Conservation (phyloP, 2,888 invertebrate species). For the Metopia argyrocephala region DNA sequence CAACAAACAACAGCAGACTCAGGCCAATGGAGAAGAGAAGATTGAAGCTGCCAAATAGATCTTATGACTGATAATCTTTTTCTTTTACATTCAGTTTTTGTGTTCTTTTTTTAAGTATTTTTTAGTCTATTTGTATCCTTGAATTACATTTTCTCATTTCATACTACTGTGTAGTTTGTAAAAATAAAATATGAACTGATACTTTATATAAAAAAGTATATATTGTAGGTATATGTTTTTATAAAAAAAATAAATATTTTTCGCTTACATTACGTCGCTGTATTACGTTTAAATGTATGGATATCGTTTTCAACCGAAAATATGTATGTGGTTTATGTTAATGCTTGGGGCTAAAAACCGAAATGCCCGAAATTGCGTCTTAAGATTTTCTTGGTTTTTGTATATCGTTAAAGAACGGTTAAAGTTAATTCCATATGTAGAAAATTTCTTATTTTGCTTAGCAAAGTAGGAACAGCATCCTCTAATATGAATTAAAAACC, state of each 20-base stretch:
- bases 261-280: too few relatives aligned
- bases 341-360: too few relatives aligned
- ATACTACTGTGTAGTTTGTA: constrained; percentile 17
- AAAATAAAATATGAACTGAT: neutral
- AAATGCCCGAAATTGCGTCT: too few relatives aligned
- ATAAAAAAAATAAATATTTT: too few relatives aligned
- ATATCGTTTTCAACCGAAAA: constrained; percentile 1
- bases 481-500: too few relatives aligned
- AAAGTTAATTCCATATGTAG: neutral
- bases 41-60: constrained; percentile 39
- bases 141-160: neutral
- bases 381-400: neutral
- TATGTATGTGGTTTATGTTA: too few relatives aligned
- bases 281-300: neutral
- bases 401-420: neutral
- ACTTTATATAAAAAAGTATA: too few relatives aligned
- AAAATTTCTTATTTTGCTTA: neutral
- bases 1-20: constrained; percentile 21
- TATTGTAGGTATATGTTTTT: too few relatives aligned
- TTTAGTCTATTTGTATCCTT: neutral
- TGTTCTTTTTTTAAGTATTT: neutral
- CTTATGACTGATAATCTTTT: neutral
- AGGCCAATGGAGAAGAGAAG: constrained; percentile 39
- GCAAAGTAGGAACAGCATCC: neutral
- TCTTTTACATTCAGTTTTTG: neutral